Percentiles rank a stretch among this genome's conserved stretches.
phyloP scores from a whole-genome alignment of 2,888 invertebrate genomes.

The Helobdella robusta region DNA sequence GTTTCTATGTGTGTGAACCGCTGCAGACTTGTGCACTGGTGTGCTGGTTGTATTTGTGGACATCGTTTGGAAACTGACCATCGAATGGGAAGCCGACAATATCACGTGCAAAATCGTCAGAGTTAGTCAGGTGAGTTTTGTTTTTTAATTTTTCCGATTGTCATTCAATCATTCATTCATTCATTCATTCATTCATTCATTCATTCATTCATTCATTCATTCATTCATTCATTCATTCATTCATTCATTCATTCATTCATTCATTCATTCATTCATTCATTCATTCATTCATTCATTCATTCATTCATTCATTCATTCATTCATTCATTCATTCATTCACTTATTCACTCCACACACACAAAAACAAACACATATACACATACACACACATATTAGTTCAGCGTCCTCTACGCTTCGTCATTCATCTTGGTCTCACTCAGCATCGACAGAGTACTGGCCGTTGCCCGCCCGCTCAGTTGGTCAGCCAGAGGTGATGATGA shows the following conservation, averaged over 20 bases:
- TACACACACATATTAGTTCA: constrained; percentile 29
- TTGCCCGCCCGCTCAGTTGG: constrained; percentile 44
- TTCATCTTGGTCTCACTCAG: constrained; percentile 45
- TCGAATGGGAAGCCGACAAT: constrained; percentile 42
- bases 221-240: no score
- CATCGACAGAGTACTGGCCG: constrained; percentile 45
- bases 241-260: no score
- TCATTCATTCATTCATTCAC: no score
- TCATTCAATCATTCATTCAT: neutral
- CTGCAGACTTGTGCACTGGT: constrained; percentile 43
- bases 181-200: neutral
- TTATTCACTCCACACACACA: no score
- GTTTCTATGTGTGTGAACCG: no score
- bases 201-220: neutral
- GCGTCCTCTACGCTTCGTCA: constrained; percentile 42
- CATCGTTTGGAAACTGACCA: constrained; percentile 39
- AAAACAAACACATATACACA: no score
- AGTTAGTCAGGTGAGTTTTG: constrained; percentile 37
- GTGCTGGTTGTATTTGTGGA: constrained; percentile 42
- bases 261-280: no score
- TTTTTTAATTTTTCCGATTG: neutral
- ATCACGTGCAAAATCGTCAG: constrained; percentile 41
- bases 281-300: no score
- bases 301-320: no score
- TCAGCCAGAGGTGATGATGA: neutral